Evolutionary conservation across 2,113 vertebrate species (phyloP), one percentile per base, ranked within the genome.

Genomic region (Chaetodon auriga): DNA sequence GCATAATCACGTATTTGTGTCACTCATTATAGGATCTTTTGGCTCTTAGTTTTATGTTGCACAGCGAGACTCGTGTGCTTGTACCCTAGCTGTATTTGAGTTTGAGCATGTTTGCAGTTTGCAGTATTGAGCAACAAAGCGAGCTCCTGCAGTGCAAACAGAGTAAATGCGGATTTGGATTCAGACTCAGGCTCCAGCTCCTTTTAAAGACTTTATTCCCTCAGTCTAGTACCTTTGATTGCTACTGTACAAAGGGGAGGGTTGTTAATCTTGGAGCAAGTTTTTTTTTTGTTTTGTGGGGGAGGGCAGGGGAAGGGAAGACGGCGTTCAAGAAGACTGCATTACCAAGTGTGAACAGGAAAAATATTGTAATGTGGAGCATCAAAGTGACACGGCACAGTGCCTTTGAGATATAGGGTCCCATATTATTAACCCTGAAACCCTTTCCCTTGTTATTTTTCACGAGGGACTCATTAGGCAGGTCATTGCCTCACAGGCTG

Each of bases 181-280:
- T 86, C 72, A 78, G 76, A 86, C 69, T 68, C 16, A 4, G 65
- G 57, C 75, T 82, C 54, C 14, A 7, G 68, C 65, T 82, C 60
- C 85, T 35, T 92, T 92, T 87, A 77, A 91, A 89, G 87, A 85
- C 74, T 63, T 89, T 64, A 76, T 79, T 87, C 85, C 65, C 78
- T 80, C 72, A 83, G 78, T 86, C 73, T 89, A 69, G 36, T 84
- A 87, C 78, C 80, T 90, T 87, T 90, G 85, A 91, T 91, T 90
- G 78, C 78, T 75, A 85, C 69, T 82, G 85, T 84, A 83, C 78
- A 89, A 87, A 91, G 61, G 62, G 73, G 86, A 71, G 75, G 70
- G 48, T 72, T 84, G 62, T 90, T 84, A 80, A 83, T 87, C 71
- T 89, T 36, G 58, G 51, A 78, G 82, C 9, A 5, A 21, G 49